Evolutionary conservation across 2,113 vertebrate genomes (phyloP).

Genomic region (Balaenoptera acutorostrata): DNA sequence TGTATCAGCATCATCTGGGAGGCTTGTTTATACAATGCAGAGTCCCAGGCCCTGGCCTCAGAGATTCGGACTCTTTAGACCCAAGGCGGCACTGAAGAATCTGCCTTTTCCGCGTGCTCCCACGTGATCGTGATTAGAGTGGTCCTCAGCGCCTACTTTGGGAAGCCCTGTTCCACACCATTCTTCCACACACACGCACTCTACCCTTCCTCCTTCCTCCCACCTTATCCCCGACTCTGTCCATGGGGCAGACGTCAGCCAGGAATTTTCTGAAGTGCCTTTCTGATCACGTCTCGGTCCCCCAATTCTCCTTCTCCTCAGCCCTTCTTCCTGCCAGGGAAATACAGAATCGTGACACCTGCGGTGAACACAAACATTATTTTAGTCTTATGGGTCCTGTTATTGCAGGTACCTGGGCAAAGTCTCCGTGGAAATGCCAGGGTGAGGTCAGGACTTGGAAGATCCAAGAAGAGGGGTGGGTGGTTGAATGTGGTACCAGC

Average conservation of each 20-base stretch:
- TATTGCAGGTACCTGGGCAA: conserved; percentile 75
- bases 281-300: background rate
- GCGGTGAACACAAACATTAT: conserved; percentile 76
- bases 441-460: conserved; percentile 68
- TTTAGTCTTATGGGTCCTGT: conserved; percentile 76
- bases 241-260: background rate
- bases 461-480: background rate
- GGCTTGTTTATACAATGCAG: background rate
- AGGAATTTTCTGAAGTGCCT: conserved; percentile 10
- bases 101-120: background rate
- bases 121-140: rapidly evolving
- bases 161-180: background rate
- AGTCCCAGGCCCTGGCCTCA: background rate
- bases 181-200: background rate
- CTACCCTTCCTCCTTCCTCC: background rate
- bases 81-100: background rate
- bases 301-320: conserved; percentile 9
- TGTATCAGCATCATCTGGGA: background rate
- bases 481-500: background rate
- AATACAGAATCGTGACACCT: conserved; percentile 67
- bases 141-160: background rate
- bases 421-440: conserved; percentile 75
- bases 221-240: background rate
- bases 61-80: background rate
- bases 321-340: conserved; percentile 45